Base-by-base conservation (phyloP, 2,113 vertebrate species). In the Calonectris borealis region DNA sequence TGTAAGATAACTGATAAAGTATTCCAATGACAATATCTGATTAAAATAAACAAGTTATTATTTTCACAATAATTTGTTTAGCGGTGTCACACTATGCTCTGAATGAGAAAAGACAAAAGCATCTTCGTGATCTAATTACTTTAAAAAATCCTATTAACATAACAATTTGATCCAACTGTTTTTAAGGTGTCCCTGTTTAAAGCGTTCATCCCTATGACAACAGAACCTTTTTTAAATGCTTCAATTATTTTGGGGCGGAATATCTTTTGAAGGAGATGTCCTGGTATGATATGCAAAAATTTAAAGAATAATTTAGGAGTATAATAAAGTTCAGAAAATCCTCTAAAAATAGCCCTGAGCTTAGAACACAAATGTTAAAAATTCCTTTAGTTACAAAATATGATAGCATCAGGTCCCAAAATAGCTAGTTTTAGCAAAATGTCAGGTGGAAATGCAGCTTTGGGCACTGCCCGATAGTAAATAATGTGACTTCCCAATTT, bases 11-110 rank as follows among this genome's bases (percentile, higher is more conserved):
- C 91, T 65, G 87, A 96, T 86, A 91, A 94, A 69, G 94, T 32
- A 97, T 86, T 96, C 49, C 91, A 68, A 31, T 68, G 88, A 96
- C 91, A 97, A 90, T 86, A 96, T 92, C 95, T 97, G 90, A 98
- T 97, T 96, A 97, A 97, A 97, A 94, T 95, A 97, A 97, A 96
- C 96, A 98, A 95, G 92, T 96, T 98, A 91, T 97, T 97, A 96
- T 96, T 96, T 97, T 94, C 94, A 90, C 96, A 96, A 97, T 96
- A 86, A 98, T 97, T 98, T 98, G 94, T 96, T 97, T 96, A 97
- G 93, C 3, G 17, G 75, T 95, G 92, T 96, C 97, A 95, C 86
- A 95, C 85, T 83, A 85, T 54, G 93, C 96, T 97, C 87, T 79
- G 73, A 96, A 90, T 77, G 97, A 97, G 91, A 93, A 96, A 90